phyloP scores from a whole-genome alignment of 1,140 invertebrate genomes.

The Ceratoteleas bidentatus region DNA sequence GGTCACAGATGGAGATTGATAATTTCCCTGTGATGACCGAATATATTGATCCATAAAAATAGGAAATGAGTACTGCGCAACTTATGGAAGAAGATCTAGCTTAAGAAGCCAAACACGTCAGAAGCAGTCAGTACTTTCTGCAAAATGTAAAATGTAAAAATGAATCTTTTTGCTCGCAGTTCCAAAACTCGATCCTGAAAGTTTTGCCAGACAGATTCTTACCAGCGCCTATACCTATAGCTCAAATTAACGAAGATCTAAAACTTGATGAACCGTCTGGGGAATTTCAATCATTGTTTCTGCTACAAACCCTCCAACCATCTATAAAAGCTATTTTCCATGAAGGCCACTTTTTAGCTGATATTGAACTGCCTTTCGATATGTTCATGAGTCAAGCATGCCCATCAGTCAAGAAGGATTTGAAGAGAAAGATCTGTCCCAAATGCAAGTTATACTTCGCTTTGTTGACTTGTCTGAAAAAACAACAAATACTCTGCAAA shows the following conservation, averaged over 20 bases:
- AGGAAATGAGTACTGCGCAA: neutral
- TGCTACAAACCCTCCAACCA: slow-evolving; percentile 8
- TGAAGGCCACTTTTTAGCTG: neutral
- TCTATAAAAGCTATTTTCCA: neutral
- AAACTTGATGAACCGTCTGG: neutral
- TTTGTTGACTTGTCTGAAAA: slow-evolving; percentile 26
- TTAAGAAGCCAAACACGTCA: slow-evolving; percentile 14
- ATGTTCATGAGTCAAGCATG: slow-evolving; percentile 15
- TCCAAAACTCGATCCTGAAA: slow-evolving; percentile 9
- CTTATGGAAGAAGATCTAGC: slow-evolving; percentile 6
- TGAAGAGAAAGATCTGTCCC: slow-evolving; percentile 2
- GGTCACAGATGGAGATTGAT: slow-evolving; percentile 38
- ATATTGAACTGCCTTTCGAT: slow-evolving; percentile 14
- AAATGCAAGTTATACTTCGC: slow-evolving; percentile 22
- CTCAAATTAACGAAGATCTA: slow-evolving; percentile 1
- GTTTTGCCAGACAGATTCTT: slow-evolving; percentile 17
- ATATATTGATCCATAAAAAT: slow-evolving; percentile 19
- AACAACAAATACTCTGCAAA: slow-evolving; percentile 9
- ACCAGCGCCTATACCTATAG: slow-evolving; percentile 17
- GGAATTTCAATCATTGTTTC: slow-evolving; percentile 14
- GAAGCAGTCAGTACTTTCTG: slow-evolving; percentile 31
- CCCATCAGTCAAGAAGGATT: slow-evolving; percentile 11
- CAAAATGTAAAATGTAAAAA: slow-evolving; percentile 10
- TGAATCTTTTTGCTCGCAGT: slow-evolving; percentile 11
- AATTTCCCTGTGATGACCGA: slow-evolving; percentile 21